Conservation (phyloP, 2,888 invertebrate genomes). For the Teleiodes luculella region DNA sequence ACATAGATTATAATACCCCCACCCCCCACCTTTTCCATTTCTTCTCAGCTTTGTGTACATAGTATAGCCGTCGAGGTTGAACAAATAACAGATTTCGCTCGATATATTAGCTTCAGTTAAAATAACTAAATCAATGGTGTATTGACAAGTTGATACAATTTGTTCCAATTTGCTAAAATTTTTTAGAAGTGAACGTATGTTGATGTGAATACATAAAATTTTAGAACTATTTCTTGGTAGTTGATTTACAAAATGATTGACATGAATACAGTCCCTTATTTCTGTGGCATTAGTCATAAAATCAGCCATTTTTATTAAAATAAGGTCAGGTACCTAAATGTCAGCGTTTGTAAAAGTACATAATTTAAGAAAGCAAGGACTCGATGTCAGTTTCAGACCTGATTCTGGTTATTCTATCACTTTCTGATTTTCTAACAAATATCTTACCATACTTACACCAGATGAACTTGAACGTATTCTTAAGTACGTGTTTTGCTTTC, state of each 20-base stretch:
- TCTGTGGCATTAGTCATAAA: not conserved
- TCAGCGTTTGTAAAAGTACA: too few relatives aligned
- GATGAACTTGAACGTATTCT: not conserved
- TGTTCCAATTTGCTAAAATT: not conserved
- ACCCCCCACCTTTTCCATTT: too few relatives aligned
- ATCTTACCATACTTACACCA: constrained; percentile 13
- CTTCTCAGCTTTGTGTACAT: too few relatives aligned
- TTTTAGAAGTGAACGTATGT: not conserved
- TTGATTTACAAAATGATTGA: not conserved
- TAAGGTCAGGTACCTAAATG: not conserved
- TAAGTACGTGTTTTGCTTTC: not conserved
- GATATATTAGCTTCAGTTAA: constrained; percentile 2
- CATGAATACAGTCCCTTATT: not conserved
- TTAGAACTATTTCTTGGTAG: not conserved
- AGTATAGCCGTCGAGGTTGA: not conserved
- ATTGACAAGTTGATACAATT: not conserved
- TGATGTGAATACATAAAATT: not conserved
- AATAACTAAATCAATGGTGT: not conserved
- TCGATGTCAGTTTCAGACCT: not conserved
- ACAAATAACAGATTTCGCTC: not conserved
- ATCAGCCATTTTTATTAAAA: not conserved
- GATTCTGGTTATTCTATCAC: not conserved
- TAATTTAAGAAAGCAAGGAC: not conserved
- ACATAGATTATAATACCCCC: too few relatives aligned
- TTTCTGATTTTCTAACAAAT: constrained; percentile 1